Percentiles rank a stretch among this genome's conserved stretches.
Evolutionary conservation across 2,113 vertebrate species (phyloP).

Genomic region (Pampusana beccarii): DNA sequence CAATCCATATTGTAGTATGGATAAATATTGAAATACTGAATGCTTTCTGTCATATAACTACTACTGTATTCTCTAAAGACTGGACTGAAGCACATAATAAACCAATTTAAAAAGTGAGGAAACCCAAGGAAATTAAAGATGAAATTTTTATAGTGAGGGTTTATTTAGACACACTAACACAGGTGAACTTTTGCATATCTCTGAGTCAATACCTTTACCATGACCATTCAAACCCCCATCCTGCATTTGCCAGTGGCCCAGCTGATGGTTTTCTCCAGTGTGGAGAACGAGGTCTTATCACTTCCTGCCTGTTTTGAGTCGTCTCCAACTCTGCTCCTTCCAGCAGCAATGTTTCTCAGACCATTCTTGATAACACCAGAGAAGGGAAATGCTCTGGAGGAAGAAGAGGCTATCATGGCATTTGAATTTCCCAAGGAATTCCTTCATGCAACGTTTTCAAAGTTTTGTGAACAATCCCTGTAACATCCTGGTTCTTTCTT

Average conservation of each 20-base stretch:
- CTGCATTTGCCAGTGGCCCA: not conserved
- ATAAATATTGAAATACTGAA: not conserved
- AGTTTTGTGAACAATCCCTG: conserved; percentile 10
- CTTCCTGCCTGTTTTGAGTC: conserved; percentile 26
- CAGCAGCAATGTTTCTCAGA: not conserved
- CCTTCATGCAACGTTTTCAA: not conserved
- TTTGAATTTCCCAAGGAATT: conserved; percentile 52
- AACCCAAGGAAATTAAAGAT: not conserved
- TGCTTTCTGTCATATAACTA: not conserved
- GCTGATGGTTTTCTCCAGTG: not conserved
- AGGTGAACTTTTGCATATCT: not conserved
- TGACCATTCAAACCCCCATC: not conserved
- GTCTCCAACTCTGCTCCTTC: conserved; percentile 6
- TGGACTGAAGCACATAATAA: not conserved
- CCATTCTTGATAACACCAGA: conserved; percentile 5
- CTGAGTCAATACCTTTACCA: not conserved
- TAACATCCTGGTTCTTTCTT: conserved; percentile 42
- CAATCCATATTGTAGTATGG: too few species aligned
- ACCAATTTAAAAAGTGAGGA: not conserved
- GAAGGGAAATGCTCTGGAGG: conserved; percentile 16
- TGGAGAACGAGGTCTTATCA: not conserved
- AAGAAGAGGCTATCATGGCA: conserved; percentile 14
- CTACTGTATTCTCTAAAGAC: not conserved
- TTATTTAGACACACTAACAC: not conserved
- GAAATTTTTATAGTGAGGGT: not conserved